Evolutionary conservation across 2,113 vertebrate species (phyloP).

Genomic region (Shinisaurus crocodilurus): DNA sequence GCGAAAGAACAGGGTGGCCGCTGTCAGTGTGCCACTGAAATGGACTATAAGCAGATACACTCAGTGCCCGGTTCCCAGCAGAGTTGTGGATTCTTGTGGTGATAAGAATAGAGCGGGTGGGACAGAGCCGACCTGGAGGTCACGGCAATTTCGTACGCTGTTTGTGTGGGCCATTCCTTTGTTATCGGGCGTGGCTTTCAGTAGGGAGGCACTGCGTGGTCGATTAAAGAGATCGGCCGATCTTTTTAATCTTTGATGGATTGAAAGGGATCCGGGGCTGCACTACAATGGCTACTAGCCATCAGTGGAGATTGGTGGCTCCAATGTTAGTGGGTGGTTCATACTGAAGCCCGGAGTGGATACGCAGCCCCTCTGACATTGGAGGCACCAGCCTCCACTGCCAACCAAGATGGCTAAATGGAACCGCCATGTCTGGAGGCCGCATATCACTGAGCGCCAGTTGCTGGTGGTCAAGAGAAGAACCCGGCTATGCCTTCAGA

Average conservation of each 20-base stretch:
- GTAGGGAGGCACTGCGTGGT: background rate
- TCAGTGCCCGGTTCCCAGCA: background rate
- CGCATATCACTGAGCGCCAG: too few species aligned
- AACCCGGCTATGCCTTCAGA: too few species aligned
- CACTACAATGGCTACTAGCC: too few species aligned
- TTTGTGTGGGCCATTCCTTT: background rate
- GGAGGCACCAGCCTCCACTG: too few species aligned
- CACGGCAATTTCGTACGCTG: too few species aligned
- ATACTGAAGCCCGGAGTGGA: too few species aligned
- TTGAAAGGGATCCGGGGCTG: too few species aligned
- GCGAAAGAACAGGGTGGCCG: background rate
- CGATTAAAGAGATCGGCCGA: background rate
- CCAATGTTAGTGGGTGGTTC: too few species aligned
- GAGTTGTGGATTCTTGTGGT: background rate
- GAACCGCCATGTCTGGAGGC: background rate
- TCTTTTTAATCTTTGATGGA: background rate
- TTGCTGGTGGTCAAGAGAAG: too few species aligned
- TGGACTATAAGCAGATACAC: background rate
- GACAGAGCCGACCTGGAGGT: background rate
- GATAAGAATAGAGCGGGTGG: background rate
- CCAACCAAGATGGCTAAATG: background rate
- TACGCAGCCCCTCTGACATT: too few species aligned
- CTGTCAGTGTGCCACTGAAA: fast-evolving
- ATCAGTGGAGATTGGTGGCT: too few species aligned
- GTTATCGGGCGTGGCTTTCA: background rate